Base-by-base conservation (phyloP, 2,113 vertebrate species). In the Festucalex cinctus region DNA sequence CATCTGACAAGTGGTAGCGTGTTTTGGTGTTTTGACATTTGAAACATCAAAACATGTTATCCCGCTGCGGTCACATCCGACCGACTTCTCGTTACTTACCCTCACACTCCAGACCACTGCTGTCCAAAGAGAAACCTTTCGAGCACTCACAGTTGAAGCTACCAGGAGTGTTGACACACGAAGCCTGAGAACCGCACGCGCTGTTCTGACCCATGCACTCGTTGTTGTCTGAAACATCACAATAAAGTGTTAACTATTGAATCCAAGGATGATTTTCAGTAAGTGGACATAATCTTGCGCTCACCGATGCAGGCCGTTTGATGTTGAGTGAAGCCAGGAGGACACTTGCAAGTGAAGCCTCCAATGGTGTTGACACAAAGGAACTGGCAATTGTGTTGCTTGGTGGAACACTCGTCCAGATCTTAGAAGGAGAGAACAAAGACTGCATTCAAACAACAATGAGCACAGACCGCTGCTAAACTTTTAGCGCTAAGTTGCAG, bases 371-470 rank as follows among this genome's bases (percentile, higher is more conserved):
- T 98, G 65, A 96, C 89, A 0, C 96, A 99, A 20, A 97, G 89
- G 92, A 98, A 99, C 90, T 98, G 95, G 83, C 97, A 98, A 86
- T 97, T 98, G 82, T 99, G 95, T 65, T 94, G 94, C 72, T 97
- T 94, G n/a, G 94, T 94, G 51, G 95, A 91, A 37, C 96, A 99
- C 70, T 99, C 95, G 0, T 98, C 95, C 88, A 98, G 35, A 83
- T 99, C 96, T 99, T 79, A 0, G 20, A 65, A 9, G n/a, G 36
- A 63, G 46, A 66, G 0, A 82, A 16, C 22, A 67, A 57, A 3
- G 6, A 26, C 2, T n/a, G 14, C n/a, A 3, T 49, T 65, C 9
- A 63, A 44, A 35, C 14, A 59, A 19, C 35, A 59, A 20, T 9
- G 32, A 43, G 36, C 43, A 1, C 6, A 10, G 22, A 46, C 24